phyloP scores from a whole-genome alignment of 2,888 invertebrate species.

The Cephus spinipes region DNA sequence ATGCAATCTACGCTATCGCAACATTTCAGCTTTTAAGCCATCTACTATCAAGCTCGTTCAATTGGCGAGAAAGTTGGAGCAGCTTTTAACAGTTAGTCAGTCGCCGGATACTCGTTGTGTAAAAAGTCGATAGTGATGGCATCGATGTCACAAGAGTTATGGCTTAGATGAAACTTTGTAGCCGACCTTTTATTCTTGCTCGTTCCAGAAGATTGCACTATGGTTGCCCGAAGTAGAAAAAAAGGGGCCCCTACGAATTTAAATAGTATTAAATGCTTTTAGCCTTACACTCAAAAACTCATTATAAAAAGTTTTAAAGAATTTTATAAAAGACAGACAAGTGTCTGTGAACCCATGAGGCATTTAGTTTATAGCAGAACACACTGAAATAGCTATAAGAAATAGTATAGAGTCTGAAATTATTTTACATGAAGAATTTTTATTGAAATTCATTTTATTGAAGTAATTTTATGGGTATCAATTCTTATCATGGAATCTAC shows the following conservation, averaged over 20 bases:
- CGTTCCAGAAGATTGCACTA: neutral
- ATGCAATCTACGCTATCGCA: neutral
- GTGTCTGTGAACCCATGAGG: neutral
- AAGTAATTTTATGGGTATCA: neutral
- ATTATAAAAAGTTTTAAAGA: neutral
- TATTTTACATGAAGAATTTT: neutral
- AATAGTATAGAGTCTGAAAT: neutral
- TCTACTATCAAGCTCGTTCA: neutral
- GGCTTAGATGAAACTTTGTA: neutral
- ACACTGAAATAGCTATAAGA: neutral
- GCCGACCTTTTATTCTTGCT: neutral
- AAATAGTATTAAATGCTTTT: neutral
- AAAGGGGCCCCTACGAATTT: neutral
- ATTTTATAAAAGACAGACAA: neutral
- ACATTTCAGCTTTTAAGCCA: neutral
- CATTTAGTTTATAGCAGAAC: neutral
- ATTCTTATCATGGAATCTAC: neutral
- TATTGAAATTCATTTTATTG: neutral
- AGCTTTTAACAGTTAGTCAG: neutral
- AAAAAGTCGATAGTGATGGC: constrained; percentile 4
- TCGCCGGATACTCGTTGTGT: neutral
- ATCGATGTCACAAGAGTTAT: neutral
- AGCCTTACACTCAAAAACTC: neutral
- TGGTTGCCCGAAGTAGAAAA: neutral
- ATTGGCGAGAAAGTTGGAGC: neutral